A percentile compares a stretch with the other conserved stretches of the same genome.
phyloP scores from a whole-genome alignment of 92 coral and sea anemone species.

The Zoanthus sociatus region DNA sequence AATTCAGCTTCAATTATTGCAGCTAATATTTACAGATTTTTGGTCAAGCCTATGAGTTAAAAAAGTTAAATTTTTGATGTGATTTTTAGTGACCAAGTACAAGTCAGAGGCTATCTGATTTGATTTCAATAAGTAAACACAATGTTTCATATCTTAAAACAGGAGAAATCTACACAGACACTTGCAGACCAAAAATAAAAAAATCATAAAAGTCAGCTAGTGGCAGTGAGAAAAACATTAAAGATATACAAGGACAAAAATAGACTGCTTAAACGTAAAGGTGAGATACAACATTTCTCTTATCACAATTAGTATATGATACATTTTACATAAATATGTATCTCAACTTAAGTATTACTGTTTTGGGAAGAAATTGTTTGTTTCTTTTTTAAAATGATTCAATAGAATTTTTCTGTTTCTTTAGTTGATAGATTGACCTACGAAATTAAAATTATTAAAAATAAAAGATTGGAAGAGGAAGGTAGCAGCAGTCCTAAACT shows the following conservation, averaged over 20 bases:
- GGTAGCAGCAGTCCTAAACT: conserved; percentile 6
- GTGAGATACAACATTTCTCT: neutral
- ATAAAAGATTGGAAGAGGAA: neutral
- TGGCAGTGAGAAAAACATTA: conserved; percentile 3
- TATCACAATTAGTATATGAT: neutral
- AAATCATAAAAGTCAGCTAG: neutral
- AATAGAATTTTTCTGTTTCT: neutral
- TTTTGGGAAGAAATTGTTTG: neutral
- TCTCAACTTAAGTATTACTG: neutral
- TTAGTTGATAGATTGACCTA: conserved; percentile 18
- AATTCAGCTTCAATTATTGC: neutral
- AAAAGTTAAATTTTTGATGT: neutral
- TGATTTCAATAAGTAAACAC: neutral
- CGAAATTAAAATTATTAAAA: neutral
- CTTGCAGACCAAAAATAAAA: conserved; percentile 3
- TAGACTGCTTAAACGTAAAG: conserved; percentile 21
- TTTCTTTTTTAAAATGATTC: neutral
- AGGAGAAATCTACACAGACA: conserved; percentile 23
- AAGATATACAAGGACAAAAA: neutral
- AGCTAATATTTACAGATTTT: neutral
- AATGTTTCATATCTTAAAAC: neutral
- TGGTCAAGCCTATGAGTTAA: neutral
- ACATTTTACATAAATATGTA: neutral
- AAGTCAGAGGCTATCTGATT: neutral
- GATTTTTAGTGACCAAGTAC: neutral